phyloP scores from a whole-genome alignment of 2,113 vertebrate genomes.

The Rhombomys opimus region DNA sequence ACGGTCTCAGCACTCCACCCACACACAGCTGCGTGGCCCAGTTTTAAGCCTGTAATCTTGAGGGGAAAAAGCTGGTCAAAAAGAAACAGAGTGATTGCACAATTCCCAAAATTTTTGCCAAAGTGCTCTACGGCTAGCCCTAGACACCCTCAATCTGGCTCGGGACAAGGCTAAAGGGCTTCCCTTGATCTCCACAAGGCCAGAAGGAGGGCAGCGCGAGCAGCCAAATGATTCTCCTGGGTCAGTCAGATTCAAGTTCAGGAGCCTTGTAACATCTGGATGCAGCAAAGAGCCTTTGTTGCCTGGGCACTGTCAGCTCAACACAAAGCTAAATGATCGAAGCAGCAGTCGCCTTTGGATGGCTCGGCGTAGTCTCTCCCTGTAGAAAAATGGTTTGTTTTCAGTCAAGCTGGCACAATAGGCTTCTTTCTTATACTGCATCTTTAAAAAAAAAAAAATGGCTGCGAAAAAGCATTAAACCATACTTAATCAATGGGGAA shows the following conservation, averaged over 20 bases:
- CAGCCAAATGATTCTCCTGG: conserved; percentile 62
- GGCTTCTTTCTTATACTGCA: background rate
- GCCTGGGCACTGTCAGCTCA: conserved; percentile 1
- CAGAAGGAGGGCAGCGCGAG: conserved; percentile 11
- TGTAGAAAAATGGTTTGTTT: conserved; percentile 52
- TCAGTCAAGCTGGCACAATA: background rate
- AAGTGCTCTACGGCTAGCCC: conserved; percentile 50
- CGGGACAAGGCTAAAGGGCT: conserved; percentile 62
- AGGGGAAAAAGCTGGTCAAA: conserved; percentile 53
- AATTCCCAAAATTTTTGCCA: conserved; percentile 63
- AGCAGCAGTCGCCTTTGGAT: conserved; percentile 27
- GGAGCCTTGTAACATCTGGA: conserved; percentile 68
- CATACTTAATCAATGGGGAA: background rate
- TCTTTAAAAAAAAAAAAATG: background rate
- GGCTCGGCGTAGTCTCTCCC: background rate
- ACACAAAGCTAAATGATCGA: background rate
- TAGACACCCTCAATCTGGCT: conserved; percentile 64
- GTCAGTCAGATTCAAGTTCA: conserved; percentile 57
- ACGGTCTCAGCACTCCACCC: conserved; percentile 71
- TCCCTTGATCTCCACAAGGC: conserved; percentile 68
- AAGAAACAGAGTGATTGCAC: conserved; percentile 64
- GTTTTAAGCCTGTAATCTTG: conserved; percentile 71
- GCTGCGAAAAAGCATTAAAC: background rate
- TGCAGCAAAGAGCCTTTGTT: conserved; percentile 48
- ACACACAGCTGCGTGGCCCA: conserved; percentile 80